Evolutionary conservation across 2,113 vertebrate genomes (phyloP).

Genomic region (Eulemur rufifrons): DNA sequence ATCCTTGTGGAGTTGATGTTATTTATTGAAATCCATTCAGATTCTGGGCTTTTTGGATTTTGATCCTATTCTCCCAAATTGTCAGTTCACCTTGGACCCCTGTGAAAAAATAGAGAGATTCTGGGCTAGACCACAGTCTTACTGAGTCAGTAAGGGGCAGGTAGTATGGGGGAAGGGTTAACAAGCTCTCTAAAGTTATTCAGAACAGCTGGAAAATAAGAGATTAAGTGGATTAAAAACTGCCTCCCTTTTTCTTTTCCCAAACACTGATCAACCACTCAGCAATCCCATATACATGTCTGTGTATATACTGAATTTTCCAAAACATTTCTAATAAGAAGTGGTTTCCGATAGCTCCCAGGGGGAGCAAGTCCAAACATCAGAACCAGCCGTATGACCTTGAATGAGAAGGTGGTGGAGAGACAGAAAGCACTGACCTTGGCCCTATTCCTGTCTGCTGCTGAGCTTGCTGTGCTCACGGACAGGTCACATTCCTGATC

Average conservation of each 20-base stretch:
- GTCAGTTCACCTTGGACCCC: background rate
- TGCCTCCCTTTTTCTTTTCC: slow-evolving; percentile 8
- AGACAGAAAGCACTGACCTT: background rate
- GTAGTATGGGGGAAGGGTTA: background rate
- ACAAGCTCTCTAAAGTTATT: background rate
- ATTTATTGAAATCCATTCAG: background rate
- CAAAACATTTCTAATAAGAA: slow-evolving; percentile 52
- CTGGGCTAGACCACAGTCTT: background rate
- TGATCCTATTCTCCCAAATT: background rate
- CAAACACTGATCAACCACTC: slow-evolving; percentile 24
- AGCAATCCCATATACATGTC: background rate
- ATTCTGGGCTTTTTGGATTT: slow-evolving; percentile 3
- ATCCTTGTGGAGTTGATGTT: background rate
- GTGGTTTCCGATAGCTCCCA: slow-evolving; percentile 21
- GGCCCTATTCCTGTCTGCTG: background rate
- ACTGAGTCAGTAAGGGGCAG: background rate
- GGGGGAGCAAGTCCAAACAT: slow-evolving; percentile 20
- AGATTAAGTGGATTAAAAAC: background rate
- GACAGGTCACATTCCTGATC: background rate
- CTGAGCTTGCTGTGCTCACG: background rate
- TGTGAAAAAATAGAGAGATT: background rate
- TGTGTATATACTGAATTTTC: slow-evolving; percentile 38
- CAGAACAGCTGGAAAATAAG: background rate
- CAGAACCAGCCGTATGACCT: slow-evolving; percentile 6
- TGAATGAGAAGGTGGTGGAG: background rate